Conservation (phyloP, 2,888 invertebrate genomes). For the Spilosoma lubricipeda region DNA sequence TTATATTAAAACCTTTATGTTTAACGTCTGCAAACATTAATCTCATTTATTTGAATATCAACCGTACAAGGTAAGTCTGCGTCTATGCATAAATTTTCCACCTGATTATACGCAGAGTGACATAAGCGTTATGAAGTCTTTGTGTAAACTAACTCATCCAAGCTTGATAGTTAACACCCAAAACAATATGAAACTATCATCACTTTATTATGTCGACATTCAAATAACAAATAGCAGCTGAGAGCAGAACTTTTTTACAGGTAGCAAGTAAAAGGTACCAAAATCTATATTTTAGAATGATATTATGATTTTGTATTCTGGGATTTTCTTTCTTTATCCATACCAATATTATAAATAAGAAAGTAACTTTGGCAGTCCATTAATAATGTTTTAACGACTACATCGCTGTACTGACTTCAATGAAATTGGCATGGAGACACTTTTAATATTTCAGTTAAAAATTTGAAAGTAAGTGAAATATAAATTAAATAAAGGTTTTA, state of each 20-base stretch:
- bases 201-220: not conserved
- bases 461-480: not conserved
- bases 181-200: not conserved
- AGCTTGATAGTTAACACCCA: not conserved
- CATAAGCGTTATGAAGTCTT: slow-evolving; percentile 34
- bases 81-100: slow-evolving; percentile 24
- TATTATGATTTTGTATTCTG: not conserved
- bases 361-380: too few relatives aligned
- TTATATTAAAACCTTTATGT: slow-evolving; percentile 2
- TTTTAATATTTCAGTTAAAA: too few relatives aligned
- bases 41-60: slow-evolving; percentile 11
- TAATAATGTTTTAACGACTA: too few relatives aligned
- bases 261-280: not conserved
- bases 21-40: slow-evolving; percentile 8
- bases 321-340: not conserved
- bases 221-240: not conserved
- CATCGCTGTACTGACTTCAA: too few relatives aligned
- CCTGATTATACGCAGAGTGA: slow-evolving; percentile 26
- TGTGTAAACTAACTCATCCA: not conserved
- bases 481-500: not conserved
- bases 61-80: slow-evolving; percentile 16
- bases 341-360: too few relatives aligned
- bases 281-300: not conserved
- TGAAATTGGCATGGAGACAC: too few relatives aligned
- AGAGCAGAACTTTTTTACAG: not conserved